Conservation (phyloP, 2,888 invertebrate genomes). For the Odontomyia ornata region DNA sequence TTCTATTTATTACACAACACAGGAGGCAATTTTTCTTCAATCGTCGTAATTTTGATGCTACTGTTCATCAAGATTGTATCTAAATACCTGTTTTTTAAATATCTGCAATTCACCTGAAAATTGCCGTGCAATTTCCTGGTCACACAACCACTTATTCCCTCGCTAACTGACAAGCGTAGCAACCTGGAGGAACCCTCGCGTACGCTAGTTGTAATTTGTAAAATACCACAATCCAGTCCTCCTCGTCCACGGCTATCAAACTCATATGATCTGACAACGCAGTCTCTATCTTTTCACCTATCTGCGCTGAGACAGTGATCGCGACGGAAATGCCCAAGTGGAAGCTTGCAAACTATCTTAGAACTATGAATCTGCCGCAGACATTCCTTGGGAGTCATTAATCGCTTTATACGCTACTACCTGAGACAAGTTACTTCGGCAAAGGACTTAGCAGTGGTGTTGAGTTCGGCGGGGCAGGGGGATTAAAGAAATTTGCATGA, state of each 20-base stretch:
- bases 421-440: not conserved
- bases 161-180: no score
- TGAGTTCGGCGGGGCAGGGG: not conserved
- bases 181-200: no score
- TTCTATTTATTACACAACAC: not conserved
- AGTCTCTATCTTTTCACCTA: not conserved
- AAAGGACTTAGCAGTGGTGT: not conserved
- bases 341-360: not conserved
- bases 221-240: not conserved
- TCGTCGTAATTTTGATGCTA: not conserved
- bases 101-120: not conserved
- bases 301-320: not conserved
- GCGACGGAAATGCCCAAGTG: slow-evolving; percentile 1
- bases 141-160: not conserved
- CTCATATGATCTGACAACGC: slow-evolving; percentile 7
- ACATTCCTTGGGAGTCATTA: slow-evolving; percentile 13
- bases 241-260: not conserved
- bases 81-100: not conserved
- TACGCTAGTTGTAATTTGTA: not conserved
- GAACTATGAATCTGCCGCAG: not conserved
- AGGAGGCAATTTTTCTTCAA: not conserved
- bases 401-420: slow-evolving; percentile 10
- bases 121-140: slow-evolving; percentile 17
- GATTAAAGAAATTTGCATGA: not conserved
- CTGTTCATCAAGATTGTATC: slow-evolving; percentile 5